Base-by-base conservation (phyloP, 2,113 vertebrate genomes). In the Trichomycterus rosablanca region DNA sequence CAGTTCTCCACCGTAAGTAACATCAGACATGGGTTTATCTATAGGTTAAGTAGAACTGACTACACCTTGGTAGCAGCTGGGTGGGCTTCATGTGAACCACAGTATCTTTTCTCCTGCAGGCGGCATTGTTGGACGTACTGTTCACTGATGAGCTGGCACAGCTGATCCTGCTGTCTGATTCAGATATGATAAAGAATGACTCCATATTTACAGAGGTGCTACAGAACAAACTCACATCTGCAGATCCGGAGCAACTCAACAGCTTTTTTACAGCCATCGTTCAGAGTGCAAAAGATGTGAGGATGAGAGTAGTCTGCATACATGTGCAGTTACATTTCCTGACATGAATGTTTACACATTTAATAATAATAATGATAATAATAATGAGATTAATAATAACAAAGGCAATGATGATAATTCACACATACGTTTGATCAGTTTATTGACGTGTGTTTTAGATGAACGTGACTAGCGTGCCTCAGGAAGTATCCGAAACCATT, bases 1-100 rank as follows among this genome's bases (percentile, higher is more conserved):
- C 66, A 73, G 35, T 70, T 81, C 48, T 74, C 77, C 39, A 53
- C 6, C 1, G 80, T 83, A 59, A 73, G 80, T 74, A 5, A 2
- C n/a, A 5, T 19, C 18, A 46, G 19, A 1, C 23, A 5, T 28
- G 22, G 3, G 3, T 3, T 7, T 30, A 30, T 30, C 3, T 30
- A 7, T 30, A 4, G 3, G 7, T 30, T 30, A 4, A 30, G 26
- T 7, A 30, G 26, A 7, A 7, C 26, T 30, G 3, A 30, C 3
- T 30, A 7, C 7, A 30, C 26, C 26, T 30, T 3, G 11, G 34
- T 10, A 66, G 24, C 39, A 50, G 22, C 5, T 57, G 16, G n/a
- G n/a, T n/a, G n/a, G n/a, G n/a, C n/a, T n/a, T 15, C 3, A 32
- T 49, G 15, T 7, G n/a, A n/a, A n/a, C n/a, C n/a, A n/a, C n/a